phyloP scores from a whole-genome alignment of 2,797 vertebrate genomes.

The Coluber constrictor region DNA sequence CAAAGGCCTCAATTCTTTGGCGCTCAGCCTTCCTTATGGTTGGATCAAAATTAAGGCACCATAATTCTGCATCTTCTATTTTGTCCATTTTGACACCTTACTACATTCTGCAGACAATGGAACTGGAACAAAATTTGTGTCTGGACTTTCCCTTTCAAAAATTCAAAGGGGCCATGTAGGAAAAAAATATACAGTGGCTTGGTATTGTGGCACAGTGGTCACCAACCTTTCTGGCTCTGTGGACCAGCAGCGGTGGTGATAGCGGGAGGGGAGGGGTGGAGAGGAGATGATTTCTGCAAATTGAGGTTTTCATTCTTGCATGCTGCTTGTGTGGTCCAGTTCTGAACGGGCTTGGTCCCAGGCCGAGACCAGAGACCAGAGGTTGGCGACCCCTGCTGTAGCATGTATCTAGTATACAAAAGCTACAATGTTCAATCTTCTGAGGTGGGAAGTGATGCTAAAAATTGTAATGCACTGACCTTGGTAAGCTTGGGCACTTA shows the following conservation, averaged over 20 bases:
- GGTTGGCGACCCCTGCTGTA: not conserved
- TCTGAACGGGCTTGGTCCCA: not conserved
- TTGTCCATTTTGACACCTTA: not conserved
- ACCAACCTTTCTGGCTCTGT: not conserved
- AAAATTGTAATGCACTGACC: not conserved
- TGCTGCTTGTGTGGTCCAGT: not conserved
- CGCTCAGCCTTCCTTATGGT: no score
- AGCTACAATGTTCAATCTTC: not conserved
- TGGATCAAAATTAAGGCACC: not conserved
- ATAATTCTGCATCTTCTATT: not conserved
- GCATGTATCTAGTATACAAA: not conserved
- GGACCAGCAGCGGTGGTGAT: not conserved
- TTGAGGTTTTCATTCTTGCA: not conserved
- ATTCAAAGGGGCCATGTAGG: not conserved
- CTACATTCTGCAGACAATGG: not conserved
- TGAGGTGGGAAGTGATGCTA: not conserved
- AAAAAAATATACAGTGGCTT: not conserved
- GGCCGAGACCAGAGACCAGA: not conserved
- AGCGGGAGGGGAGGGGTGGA: not conserved
- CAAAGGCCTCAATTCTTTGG: no score
- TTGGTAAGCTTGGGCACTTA: not conserved
- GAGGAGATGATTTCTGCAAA: not conserved
- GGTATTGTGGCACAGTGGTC: not conserved
- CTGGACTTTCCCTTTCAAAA: not conserved
- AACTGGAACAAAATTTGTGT: not conserved